Evolutionary conservation across 2,888 invertebrate species (phyloP), one percentile per base, ranked within the genome.

Genomic region (Petrophora chlorosata): DNA sequence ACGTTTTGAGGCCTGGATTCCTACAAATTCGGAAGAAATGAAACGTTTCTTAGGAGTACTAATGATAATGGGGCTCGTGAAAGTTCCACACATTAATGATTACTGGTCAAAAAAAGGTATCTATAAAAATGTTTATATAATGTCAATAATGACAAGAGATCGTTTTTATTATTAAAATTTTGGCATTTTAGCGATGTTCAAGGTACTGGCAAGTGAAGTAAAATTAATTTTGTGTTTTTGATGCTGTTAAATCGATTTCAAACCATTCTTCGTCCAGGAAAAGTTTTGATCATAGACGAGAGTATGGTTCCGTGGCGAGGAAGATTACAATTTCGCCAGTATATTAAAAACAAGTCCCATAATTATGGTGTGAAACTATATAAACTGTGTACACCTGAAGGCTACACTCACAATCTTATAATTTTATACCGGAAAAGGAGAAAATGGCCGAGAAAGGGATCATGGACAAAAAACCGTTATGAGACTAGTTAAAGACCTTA

Each of bases 351-450:
- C 19, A 45, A 53, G 35, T 33, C 44, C 0, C 48, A 53, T 71
- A 62, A 62, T 36, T 76, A 72, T 39, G 74, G 75, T 0, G 49
- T 74, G 12, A 71, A 76, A 56, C 13, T 77, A 17, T 73, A 73
- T 41, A 55, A 56, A 35, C n/a, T 58, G 7, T 58, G 49, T 29
- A 58, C 54, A 36, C 48, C 47, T 5, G 42, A 55, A 35, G 53
- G 53, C 3, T 58, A 56, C 19, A 53, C 53, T 7, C 52, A 23
- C 28, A 47, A 53, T 16, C 42, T 47, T 12, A 33, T 22, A 22
- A 22, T 22, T 60, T 17, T 57, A 61, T 39, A 39, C 56, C 12
- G 56, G 59, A 8, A 60, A 56, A 40, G 45, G 34, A 35, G 45
- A 17, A 12, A 50, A 47, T 47, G 23, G 33, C 14, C 23, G 40